phyloP scores from a whole-genome alignment of 2,888 invertebrate genomes.

The Drosophila monieri region DNA sequence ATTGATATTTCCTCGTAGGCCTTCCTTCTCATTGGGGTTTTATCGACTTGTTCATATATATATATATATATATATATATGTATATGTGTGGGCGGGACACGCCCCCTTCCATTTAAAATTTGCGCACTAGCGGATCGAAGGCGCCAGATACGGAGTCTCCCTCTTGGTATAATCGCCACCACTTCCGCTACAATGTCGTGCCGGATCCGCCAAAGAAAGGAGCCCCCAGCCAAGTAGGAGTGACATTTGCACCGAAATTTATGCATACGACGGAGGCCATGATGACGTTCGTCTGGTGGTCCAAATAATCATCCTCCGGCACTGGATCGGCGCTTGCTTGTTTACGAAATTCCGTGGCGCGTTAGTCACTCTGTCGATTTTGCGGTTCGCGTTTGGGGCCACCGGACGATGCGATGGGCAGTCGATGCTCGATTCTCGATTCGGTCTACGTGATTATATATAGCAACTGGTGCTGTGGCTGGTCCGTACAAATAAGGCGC shows the following conservation, averaged over 20 bases:
- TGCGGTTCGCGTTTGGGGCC: background rate
- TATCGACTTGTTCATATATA: background rate
- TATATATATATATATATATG: background rate
- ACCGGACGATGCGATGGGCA: slow-evolving; percentile 10
- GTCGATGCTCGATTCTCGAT: slow-evolving; percentile 20
- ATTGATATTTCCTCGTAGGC: background rate
- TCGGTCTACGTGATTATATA: slow-evolving; percentile 26
- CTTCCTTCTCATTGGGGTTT: background rate
- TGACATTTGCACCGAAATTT: slow-evolving; percentile 59
- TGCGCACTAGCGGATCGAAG: slow-evolving; percentile 62
- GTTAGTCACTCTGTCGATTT: slow-evolving; percentile 59
- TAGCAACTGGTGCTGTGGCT: slow-evolving; percentile 39
- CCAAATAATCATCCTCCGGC: slow-evolving; percentile 41
- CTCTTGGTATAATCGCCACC: slow-evolving; percentile 27
- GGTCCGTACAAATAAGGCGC: slow-evolving; percentile 72
- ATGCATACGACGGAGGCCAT: slow-evolving; percentile 46
- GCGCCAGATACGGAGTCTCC: slow-evolving; percentile 29
- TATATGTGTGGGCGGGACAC: slow-evolving; percentile 23
- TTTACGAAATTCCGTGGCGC: slow-evolving; percentile 68
- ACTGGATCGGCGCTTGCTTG: slow-evolving; percentile 40
- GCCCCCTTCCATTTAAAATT: slow-evolving; percentile 50
- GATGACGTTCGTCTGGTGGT: slow-evolving; percentile 37
- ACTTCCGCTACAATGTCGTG: slow-evolving; percentile 62
- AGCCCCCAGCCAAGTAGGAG: slow-evolving; percentile 47
- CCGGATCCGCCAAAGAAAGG: slow-evolving; percentile 54